phyloP scores from a whole-genome alignment of 1,140 invertebrate species.

The Pachypeltis micranthus region DNA sequence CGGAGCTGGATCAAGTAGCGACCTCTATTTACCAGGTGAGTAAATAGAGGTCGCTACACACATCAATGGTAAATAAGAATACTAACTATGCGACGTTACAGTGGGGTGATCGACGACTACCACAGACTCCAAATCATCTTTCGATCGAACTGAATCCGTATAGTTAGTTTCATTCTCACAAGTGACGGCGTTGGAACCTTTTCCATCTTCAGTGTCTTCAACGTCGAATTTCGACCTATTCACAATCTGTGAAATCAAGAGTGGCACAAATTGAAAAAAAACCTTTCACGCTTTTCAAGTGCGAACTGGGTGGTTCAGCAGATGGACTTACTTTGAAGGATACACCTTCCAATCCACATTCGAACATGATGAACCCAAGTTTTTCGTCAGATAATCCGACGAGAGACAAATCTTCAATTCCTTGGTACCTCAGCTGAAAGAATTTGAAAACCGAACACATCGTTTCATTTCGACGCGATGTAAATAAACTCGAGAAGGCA shows the following conservation, averaged over 20 bases:
- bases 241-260: conserved; percentile 31
- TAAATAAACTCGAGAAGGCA: too few relatives aligned
- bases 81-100: neutral
- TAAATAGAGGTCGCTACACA: too few relatives aligned
- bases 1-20: too few relatives aligned
- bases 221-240: conserved; percentile 59
- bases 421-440: conserved; percentile 9
- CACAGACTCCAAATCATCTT: conserved; percentile 38
- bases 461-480: too few relatives aligned
- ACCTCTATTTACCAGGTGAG: too few relatives aligned
- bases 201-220: conserved; percentile 47
- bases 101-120: conserved; percentile 13
- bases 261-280: neutral
- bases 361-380: conserved; percentile 93
- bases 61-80: neutral
- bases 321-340: conserved; percentile 28
- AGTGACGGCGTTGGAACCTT: conserved; percentile 32
- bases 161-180: conserved; percentile 37
- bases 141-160: conserved; percentile 39
- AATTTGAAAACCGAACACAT: too few relatives aligned
- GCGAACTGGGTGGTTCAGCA: too few relatives aligned
- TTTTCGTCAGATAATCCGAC: conserved; percentile 45
- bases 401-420: conserved; percentile 23
- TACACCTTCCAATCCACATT: conserved; percentile 79
- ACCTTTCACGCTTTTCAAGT: too few relatives aligned